These are phyloP conservation scores for Lomographa bimaculata DNA, from an alignment of 2,888 invertebrate species.

Conservation along the genomic window DNA sequence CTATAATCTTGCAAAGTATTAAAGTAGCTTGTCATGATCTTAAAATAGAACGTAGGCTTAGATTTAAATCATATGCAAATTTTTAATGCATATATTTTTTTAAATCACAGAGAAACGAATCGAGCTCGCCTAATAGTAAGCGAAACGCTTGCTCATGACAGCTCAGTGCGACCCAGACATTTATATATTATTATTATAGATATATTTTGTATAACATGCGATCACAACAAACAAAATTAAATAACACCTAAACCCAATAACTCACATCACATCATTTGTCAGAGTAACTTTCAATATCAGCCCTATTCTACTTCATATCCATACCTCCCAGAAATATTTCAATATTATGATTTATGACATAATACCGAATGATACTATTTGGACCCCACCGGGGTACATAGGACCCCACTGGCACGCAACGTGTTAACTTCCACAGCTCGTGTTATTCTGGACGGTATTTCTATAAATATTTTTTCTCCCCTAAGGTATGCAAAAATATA, in stretches of 20 bases:
- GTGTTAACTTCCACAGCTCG: constrained; percentile 27
- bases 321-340: constrained; percentile 65
- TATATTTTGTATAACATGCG: too few relatives aligned
- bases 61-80: too few relatives aligned
- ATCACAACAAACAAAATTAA: constrained; percentile 37
- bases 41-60: too few relatives aligned
- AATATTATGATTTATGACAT: constrained; percentile 78
- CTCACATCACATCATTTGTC: constrained; percentile 70
- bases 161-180: too few relatives aligned
- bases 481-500: constrained; percentile 78
- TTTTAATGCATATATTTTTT: too few relatives aligned
- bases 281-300: constrained; percentile 71
- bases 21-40: too few relatives aligned
- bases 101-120: too few relatives aligned
- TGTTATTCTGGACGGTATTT: constrained; percentile 41
- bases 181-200: too few relatives aligned
- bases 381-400: constrained; percentile 2
- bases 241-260: constrained; percentile 41
- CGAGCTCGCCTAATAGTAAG: too few relatives aligned
- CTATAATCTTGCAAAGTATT: too few relatives aligned
- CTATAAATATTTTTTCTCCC: constrained; percentile 68
- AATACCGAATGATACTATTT: constrained; percentile 50
- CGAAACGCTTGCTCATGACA: too few relatives aligned
- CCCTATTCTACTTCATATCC: constrained; percentile 56
- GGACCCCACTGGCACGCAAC: background rate